These are phyloP conservation scores for Cyclura pinguis DNA, from an alignment of 2,797 vertebrate species.

Conservation along the genomic window DNA sequence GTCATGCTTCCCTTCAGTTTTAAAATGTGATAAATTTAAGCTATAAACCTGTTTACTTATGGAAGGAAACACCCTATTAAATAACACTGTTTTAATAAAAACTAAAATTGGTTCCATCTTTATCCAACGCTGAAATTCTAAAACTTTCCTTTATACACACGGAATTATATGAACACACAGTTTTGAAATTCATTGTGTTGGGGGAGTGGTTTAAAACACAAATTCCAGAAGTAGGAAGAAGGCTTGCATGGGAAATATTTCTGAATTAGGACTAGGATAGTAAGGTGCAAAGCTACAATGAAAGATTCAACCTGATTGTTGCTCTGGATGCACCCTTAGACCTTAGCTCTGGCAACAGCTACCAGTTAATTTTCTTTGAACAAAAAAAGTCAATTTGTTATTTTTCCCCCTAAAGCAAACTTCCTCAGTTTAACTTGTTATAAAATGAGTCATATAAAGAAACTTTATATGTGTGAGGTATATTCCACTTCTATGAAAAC, in stretches of 20 bases:
- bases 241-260: background rate
- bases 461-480: conserved; percentile 81
- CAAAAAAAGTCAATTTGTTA: conserved; percentile 59
- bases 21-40: background rate
- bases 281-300: background rate
- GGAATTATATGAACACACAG: background rate
- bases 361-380: conserved; percentile 62
- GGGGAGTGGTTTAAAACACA: background rate
- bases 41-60: background rate
- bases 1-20: background rate
- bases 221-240: background rate
- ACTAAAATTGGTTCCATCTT: background rate
- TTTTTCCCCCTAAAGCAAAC: conserved; percentile 74
- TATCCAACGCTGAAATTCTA: background rate
- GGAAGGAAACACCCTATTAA: background rate
- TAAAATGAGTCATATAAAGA: conserved; percentile 85
- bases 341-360: conserved; percentile 52
- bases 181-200: background rate
- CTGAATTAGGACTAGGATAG: background rate
- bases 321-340: background rate
- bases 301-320: background rate
- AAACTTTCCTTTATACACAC: background rate
- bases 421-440: conserved; percentile 83
- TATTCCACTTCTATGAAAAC: conserved; percentile 84
- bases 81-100: background rate